phyloP scores from a whole-genome alignment of 2,113 vertebrate species.

The Bujurquina vittata region DNA sequence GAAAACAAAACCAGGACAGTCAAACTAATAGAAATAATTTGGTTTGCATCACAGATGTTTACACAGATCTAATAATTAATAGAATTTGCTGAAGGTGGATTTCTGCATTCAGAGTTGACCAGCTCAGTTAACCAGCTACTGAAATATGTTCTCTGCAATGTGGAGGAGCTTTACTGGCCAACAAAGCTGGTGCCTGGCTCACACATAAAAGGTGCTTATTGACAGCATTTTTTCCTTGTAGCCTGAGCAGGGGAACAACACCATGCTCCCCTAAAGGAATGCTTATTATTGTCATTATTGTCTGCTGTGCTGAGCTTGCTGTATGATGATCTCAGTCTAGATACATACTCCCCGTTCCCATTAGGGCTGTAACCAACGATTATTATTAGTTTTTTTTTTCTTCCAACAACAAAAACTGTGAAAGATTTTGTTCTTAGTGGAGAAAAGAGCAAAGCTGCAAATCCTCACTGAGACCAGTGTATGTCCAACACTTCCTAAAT shows the following conservation, averaged over 20 bases:
- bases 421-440: neutral
- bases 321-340: neutral
- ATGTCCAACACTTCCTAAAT: too few species aligned
- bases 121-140: neutral
- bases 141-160: neutral
- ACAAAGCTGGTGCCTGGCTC: neutral
- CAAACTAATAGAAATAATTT: neutral
- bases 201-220: neutral
- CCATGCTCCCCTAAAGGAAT: neutral
- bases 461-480: neutral
- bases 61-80: neutral
- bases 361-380: neutral
- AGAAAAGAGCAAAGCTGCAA: neutral
- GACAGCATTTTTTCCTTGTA: neutral
- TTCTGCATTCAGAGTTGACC: neutral
- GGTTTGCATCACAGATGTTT: neutral
- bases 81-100: neutral
- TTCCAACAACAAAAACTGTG: neutral
- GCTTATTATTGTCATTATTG: neutral
- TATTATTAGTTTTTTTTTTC: neutral
- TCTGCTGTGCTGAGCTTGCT: neutral
- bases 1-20: neutral
- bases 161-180: neutral
- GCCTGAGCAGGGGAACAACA: neutral
- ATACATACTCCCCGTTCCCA: constrained; percentile 2